Conservation (phyloP, 1,140 invertebrate species). For the Drosophila punjabiensis region DNA sequence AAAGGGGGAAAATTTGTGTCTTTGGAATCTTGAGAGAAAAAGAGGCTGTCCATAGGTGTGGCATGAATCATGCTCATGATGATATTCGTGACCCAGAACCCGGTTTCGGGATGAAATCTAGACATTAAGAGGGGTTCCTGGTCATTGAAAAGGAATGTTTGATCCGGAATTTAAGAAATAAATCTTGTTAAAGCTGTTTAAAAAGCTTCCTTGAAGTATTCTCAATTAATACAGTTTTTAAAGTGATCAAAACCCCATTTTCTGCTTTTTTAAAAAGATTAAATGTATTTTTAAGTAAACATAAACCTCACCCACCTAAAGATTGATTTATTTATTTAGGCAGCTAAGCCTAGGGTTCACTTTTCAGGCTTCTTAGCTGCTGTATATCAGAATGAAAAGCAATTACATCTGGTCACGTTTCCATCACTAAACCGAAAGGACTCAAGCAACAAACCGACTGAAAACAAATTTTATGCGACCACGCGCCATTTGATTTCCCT, state of each 20-base stretch:
- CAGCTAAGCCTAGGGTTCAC: not conserved
- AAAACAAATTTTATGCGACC: slow-evolving; percentile 64
- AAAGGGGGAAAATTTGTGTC: not conserved
- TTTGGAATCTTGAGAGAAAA: not conserved
- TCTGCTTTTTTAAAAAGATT: not conserved
- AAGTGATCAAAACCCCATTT: not conserved
- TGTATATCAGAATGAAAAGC: not conserved
- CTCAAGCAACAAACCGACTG: slow-evolving; percentile 36
- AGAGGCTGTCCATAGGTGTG: slow-evolving; percentile 10
- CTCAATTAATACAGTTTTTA: not conserved
- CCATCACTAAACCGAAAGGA: slow-evolving; percentile 49
- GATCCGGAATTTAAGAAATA: not conserved
- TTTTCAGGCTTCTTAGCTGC: not conserved
- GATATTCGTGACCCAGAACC: slow-evolving; percentile 16
- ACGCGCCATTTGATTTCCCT: slow-evolving; percentile 76
- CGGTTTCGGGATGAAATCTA: slow-evolving; percentile 6
- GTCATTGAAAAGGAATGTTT: slow-evolving; percentile 27
- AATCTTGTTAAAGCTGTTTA: not conserved
- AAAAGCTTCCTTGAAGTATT: not conserved
- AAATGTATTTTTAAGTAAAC: not conserved
- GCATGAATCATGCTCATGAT: slow-evolving; percentile 20
- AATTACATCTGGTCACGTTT: slow-evolving; percentile 26
- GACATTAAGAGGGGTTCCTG: not conserved
- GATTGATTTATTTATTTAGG: slow-evolving; percentile 13
- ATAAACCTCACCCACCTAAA: not conserved